These are phyloP conservation scores for Halesus radiatus DNA, from an alignment of 1,140 invertebrate species.

Conservation along the genomic window DNA sequence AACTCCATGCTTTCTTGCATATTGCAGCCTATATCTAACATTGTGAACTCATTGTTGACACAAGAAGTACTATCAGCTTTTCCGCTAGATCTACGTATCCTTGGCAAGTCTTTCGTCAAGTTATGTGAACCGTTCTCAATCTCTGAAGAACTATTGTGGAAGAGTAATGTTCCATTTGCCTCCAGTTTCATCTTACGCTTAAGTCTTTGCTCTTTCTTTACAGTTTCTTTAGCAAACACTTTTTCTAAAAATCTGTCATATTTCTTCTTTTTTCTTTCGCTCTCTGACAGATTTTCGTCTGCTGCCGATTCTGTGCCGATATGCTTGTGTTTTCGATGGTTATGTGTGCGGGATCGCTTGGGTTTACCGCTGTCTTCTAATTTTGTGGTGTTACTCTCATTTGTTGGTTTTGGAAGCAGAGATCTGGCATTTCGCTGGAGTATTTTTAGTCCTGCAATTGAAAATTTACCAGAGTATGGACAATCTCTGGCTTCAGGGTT, in stretches of 20 bases:
- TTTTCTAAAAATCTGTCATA: constrained; percentile 67
- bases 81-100: constrained; percentile 61
- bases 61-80: constrained; percentile 61
- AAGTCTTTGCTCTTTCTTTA: constrained; percentile 53
- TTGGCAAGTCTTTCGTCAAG: constrained; percentile 40
- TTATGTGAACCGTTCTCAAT: constrained; percentile 32
- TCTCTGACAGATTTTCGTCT: constrained; percentile 61
- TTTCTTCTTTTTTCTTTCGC: constrained; percentile 65
- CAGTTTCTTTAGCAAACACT: constrained; percentile 63
- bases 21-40: constrained; percentile 79
- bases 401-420: constrained; percentile 5
- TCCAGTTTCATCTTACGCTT: constrained; percentile 35
- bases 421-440: constrained; percentile 62
- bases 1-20: constrained; percentile 82
- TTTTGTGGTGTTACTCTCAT: constrained; percentile 17
- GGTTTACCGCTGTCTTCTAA: neutral
- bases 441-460: constrained; percentile 73
- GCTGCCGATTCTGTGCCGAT: constrained; percentile 16
- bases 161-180: constrained; percentile 26
- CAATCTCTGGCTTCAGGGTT: constrained; percentile 79
- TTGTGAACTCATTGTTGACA: constrained; percentile 69
- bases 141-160: constrained; percentile 30
- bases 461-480: constrained; percentile 81
- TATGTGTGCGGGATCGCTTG: constrained; percentile 45
- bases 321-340: constrained; percentile 51